Base-by-base conservation (phyloP, 1,140 invertebrate species). In the Cepaea nemoralis region DNA sequence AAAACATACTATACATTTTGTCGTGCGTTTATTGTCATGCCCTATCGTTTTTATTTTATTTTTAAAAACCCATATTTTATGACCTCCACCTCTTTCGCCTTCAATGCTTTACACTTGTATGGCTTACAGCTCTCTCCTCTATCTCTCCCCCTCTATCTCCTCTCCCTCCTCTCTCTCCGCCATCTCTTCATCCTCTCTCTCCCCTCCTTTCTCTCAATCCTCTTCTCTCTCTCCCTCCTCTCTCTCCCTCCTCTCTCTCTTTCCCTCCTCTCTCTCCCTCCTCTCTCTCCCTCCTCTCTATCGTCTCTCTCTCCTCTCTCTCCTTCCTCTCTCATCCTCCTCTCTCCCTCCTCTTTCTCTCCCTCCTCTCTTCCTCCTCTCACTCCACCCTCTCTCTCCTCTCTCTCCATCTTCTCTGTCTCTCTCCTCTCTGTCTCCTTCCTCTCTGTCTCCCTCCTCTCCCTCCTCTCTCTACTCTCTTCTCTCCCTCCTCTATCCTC, bases 191-290 rank as follows among this genome's bases (percentile, higher is more conserved):
- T 12, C 45, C 45, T 48, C 45, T 48, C 45, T 48, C 45, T 48
- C 45, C 19, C 45, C 37, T 22, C 37, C 69, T 71, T 35, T 35
- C 69, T 35, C 69, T 71, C 69, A 33, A n/a, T 71, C 71, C 45
- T 40, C 45, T n/a, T 74, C 39, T 45, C 76, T 63, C 76, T 37
- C 77, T 80, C 77, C 45, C 77, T 80, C 66, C 42, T 63, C 67
- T 39, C 31, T 63, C 63, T 59, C 42, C 63, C 69, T 63, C 42
- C 77, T 69, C 75, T 77, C 5, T 59, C 75, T 59, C 75, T 63
- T 50, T 77, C 75, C 59, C 48, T 77, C 75, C 59, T 42, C 27
- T 42, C 27, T 55, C 37, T 55, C 40, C 77, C 35, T 33, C 37
- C 55, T 0, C 55, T 12, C n/a, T 24, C 63, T 24, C 77, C 37